These are phyloP conservation scores for Aegotheles bennettii DNA, from an alignment of 2,113 vertebrate genomes.

Conservation along the genomic window DNA sequence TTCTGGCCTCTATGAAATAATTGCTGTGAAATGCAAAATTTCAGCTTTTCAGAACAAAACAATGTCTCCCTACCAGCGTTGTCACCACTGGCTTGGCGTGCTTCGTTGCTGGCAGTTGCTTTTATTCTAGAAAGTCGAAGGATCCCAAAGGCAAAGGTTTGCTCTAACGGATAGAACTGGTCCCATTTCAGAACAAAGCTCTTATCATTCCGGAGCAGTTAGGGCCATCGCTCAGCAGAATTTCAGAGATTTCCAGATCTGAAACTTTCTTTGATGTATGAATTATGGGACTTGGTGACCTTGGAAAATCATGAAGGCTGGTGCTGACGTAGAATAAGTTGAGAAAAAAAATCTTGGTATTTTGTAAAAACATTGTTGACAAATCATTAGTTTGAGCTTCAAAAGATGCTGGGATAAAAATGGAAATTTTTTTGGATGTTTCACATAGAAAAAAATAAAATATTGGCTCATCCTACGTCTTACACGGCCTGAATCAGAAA, in stretches of 20 bases:
- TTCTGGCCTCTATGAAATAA: not conserved
- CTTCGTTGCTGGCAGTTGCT: not conserved
- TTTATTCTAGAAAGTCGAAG: not conserved
- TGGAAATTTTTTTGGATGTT: not conserved
- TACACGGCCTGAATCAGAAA: conserved; percentile 23
- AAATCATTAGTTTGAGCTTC: conserved; percentile 47
- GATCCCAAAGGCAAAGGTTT: not conserved
- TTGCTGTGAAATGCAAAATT: not conserved
- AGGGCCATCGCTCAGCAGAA: not conserved
- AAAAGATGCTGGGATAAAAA: conserved; percentile 30
- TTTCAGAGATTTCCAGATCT: not conserved
- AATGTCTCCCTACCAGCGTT: not conserved
- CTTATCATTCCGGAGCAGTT: not conserved
- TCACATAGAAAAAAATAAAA: not conserved
- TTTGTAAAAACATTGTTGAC: conserved; percentile 41
- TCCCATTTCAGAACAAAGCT: not conserved
- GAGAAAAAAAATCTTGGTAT: not conserved
- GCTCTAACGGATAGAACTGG: not conserved
- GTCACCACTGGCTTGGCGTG: not conserved
- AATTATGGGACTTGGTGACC: not conserved
- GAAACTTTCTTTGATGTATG: not conserved
- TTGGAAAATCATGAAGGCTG: not conserved
- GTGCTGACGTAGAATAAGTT: conserved; percentile 5
- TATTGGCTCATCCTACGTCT: not conserved
- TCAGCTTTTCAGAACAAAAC: not conserved